These are phyloP conservation scores for Volucella bombylans DNA, from an alignment of 2,888 invertebrate genomes.

Conservation along the genomic window DNA sequence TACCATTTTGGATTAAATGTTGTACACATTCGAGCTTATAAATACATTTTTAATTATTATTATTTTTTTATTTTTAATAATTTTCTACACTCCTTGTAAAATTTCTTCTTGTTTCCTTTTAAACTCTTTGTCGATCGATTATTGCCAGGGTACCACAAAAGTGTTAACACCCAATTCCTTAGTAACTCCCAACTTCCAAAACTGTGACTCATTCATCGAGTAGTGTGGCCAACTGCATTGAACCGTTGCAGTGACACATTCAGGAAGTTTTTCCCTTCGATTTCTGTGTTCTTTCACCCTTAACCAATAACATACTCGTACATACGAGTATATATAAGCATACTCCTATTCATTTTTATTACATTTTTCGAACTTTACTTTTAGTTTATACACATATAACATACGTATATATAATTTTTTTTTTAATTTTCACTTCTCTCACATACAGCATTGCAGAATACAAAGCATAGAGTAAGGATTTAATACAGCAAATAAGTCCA, in stretches of 20 bases:
- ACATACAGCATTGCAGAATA: constrained; percentile 50
- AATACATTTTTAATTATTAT: too few relatives aligned
- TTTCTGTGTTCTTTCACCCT: background rate
- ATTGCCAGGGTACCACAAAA: background rate
- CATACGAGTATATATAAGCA: constrained; percentile 13
- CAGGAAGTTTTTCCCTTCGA: constrained; percentile 10
- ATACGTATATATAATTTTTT: constrained; percentile 8
- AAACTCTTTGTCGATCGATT: constrained; percentile 43
- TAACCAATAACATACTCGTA: constrained; percentile 10
- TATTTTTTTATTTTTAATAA: background rate
- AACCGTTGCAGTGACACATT: constrained; percentile 12
- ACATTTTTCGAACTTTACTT: constrained; percentile 19
- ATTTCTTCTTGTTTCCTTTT: background rate
- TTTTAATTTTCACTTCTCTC: background rate
- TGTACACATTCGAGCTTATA: too few relatives aligned
- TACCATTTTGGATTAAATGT: too few relatives aligned
- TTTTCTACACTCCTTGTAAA: background rate
- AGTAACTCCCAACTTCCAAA: constrained; percentile 17
- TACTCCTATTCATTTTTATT: constrained; percentile 38
- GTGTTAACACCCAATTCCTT: background rate
- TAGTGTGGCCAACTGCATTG: constrained; percentile 9
- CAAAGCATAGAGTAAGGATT: constrained; percentile 9
- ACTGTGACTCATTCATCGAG: constrained; percentile 51
- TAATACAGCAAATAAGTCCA: constrained; percentile 11
- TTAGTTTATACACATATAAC: constrained; percentile 24